A percentile compares a stretch with the other conserved stretches of the same genome.
These are phyloP conservation scores for Pristionchus maxplancki DNA, from an alignment of 2,888 invertebrate genomes.

Conservation along the genomic window DNA sequence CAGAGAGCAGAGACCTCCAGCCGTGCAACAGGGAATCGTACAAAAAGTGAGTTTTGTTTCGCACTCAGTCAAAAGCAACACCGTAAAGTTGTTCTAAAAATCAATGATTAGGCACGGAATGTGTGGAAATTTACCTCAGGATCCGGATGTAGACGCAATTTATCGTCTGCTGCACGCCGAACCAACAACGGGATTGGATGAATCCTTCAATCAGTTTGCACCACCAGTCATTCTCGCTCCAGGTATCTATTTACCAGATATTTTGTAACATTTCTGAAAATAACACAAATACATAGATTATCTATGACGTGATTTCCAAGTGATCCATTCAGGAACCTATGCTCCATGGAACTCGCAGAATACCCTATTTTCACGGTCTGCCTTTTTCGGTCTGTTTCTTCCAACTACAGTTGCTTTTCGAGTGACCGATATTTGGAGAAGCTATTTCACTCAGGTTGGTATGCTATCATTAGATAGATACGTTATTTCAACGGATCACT, in stretches of 20 bases:
- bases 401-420: constrained; percentile 62
- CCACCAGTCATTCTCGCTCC: constrained; percentile 59
- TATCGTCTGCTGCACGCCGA: constrained; percentile 60
- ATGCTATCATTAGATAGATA: no score
- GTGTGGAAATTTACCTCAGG: no score
- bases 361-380: constrained; percentile 61
- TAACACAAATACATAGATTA: no score
- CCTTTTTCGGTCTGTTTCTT: constrained; percentile 64
- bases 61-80: no score
- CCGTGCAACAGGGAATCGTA: constrained; percentile 9
- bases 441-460: constrained; percentile 57
- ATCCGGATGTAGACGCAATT: constrained; percentile 54
- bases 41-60: no score
- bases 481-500: no score
- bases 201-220: constrained; percentile 58
- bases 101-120: no score
- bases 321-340: constrained; percentile 57
- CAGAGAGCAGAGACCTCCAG: neutral
- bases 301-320: no score
- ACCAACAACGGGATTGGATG: constrained; percentile 54
- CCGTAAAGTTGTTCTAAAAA: no score
- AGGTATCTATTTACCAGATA: no score
- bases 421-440: constrained; percentile 63
- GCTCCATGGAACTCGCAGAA: constrained; percentile 67
- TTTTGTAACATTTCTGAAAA: no score